These are phyloP conservation scores for Ormyrus nitidulus DNA, from an alignment of 2,888 invertebrate genomes.

Conservation along the genomic window DNA sequence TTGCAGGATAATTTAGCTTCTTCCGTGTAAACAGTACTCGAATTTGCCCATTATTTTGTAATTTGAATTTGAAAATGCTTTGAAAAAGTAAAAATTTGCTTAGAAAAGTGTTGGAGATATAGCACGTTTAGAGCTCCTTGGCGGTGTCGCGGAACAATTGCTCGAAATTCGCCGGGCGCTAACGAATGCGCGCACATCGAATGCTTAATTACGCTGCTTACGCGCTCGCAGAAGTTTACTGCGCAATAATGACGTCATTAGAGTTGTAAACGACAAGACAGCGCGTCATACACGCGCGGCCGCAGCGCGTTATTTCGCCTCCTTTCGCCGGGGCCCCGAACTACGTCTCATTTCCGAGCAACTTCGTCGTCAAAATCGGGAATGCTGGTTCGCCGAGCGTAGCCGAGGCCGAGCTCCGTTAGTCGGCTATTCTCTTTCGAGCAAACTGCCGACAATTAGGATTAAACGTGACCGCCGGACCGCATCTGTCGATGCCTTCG, in stretches of 20 bases:
- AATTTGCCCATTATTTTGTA: too few species aligned
- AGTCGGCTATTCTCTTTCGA: conserved; percentile 51
- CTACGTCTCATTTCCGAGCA: conserved; percentile 60
- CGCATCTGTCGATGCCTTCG: conserved; percentile 38
- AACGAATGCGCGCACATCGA: too few species aligned
- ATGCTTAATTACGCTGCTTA: background rate
- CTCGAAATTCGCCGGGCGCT: too few species aligned
- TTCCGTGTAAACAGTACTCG: too few species aligned
- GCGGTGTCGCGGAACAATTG: too few species aligned
- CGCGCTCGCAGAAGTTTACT: background rate
- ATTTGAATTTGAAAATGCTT: too few species aligned
- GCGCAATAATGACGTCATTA: conserved; percentile 65
- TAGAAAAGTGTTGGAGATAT: too few species aligned
- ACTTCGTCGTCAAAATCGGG: conserved; percentile 58
- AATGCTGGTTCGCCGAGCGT: conserved; percentile 56
- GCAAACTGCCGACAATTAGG: conserved; percentile 57
- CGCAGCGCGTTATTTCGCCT: conserved; percentile 52
- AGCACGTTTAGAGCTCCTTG: too few species aligned
- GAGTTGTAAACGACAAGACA: conserved; percentile 63
- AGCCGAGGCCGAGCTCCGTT: conserved; percentile 48
- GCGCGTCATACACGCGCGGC: conserved; percentile 43
- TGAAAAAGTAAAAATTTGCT: too few species aligned
- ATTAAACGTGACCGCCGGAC: conserved; percentile 60
- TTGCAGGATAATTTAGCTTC: too few species aligned
- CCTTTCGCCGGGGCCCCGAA: conserved; percentile 56